These are phyloP conservation scores for Loxodonta africana DNA, from an alignment of 2,113 vertebrate species.

Conservation along the genomic window DNA sequence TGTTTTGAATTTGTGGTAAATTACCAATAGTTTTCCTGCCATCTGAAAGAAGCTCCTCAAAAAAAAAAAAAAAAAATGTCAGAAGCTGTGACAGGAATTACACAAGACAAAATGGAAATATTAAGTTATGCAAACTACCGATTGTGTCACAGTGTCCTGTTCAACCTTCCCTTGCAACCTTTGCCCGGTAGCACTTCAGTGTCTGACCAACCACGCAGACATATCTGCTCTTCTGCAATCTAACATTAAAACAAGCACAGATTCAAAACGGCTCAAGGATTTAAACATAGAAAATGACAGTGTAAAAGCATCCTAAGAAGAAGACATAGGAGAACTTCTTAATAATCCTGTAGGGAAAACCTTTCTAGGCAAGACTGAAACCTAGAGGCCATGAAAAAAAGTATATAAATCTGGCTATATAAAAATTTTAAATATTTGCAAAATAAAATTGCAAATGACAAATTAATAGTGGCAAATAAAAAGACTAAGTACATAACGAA, in stretches of 20 bases:
- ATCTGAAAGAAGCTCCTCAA: neutral
- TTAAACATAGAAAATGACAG: slow-evolving; percentile 37
- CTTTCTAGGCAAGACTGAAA: neutral
- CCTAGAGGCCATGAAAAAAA: neutral
- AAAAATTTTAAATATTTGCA: neutral
- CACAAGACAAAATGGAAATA: neutral
- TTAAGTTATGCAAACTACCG: neutral
- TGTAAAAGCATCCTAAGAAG: neutral
- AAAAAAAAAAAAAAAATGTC: neutral
- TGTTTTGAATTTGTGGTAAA: slow-evolving; percentile 35
- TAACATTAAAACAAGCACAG: slow-evolving; percentile 29
- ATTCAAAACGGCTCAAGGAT: neutral
- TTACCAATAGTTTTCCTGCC: slow-evolving; percentile 5
- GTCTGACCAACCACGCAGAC: neutral
- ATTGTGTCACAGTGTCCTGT: neutral
- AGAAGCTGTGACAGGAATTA: neutral
- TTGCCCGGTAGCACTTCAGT: neutral
- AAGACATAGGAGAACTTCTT: neutral
- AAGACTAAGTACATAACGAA: neutral
- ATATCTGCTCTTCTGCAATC: neutral
- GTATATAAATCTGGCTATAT: neutral
- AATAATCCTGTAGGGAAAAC: slow-evolving; percentile 35
- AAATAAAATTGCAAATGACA: slow-evolving; percentile 48
- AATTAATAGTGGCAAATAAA: neutral
- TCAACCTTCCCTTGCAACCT: neutral